Conservation (phyloP, 1,140 invertebrate genomes). For the Cotesia chilonis region DNA sequence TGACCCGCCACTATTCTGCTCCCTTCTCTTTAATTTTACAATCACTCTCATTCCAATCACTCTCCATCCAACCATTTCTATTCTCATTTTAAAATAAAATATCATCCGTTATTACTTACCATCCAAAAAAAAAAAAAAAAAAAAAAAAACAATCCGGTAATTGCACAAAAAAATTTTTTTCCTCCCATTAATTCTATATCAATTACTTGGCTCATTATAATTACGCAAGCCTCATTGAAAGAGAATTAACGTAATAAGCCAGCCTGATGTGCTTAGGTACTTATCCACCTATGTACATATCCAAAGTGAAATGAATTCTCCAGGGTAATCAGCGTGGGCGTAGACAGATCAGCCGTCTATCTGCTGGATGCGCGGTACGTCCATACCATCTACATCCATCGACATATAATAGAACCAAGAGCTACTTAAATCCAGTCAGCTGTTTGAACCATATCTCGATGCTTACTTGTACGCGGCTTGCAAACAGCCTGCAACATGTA, state of each 20-base stretch:
- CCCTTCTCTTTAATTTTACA: neutral
- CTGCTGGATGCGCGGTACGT: neutral
- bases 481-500: no score
- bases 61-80: neutral
- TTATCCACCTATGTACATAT: neutral
- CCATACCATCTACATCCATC: neutral
- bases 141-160: neutral
- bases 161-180: neutral
- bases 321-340: constrained; percentile 38
- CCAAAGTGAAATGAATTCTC: constrained; percentile 35
- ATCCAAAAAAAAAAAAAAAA: neutral
- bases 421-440: neutral
- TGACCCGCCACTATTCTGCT: constrained; percentile 1
- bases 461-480: neutral
- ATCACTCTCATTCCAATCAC: constrained; percentile 13
- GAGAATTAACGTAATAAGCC: constrained; percentile 15
- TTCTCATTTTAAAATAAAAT: no score
- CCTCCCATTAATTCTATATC: neutral
- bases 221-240: constrained; percentile 3
- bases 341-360: constrained; percentile 33
- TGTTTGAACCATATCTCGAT: constrained; percentile 4
- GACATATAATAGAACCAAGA: no score
- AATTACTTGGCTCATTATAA: constrained; percentile 7
- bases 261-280: no score
- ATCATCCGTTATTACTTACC: no score